phyloP scores from a whole-genome alignment of 1,140 invertebrate genomes.

The Diprion similis region DNA sequence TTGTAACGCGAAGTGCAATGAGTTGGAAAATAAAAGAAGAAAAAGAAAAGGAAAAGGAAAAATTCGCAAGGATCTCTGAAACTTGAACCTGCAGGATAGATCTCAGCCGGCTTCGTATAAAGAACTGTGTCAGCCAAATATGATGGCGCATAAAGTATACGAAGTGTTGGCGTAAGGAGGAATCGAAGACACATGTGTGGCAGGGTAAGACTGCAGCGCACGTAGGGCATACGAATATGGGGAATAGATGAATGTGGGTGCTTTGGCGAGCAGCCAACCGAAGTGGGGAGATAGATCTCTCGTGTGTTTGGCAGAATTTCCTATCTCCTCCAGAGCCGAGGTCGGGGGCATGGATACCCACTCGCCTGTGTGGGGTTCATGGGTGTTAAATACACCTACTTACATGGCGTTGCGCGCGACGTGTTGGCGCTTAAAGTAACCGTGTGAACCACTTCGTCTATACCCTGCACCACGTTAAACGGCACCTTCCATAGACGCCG shows the following conservation, averaged over 20 bases:
- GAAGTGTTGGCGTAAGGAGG: conserved; percentile 28
- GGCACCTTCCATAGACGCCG: too few species aligned
- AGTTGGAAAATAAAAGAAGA: background rate
- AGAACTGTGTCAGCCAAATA: conserved; percentile 16
- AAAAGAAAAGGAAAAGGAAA: background rate
- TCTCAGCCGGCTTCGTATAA: background rate
- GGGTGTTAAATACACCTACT: too few species aligned
- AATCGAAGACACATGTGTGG: conserved; percentile 13
- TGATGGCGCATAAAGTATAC: conserved; percentile 23
- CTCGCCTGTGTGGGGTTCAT: too few species aligned
- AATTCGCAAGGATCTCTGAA: background rate
- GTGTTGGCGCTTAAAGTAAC: too few species aligned
- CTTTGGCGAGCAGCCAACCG: conserved; percentile 41
- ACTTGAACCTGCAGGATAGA: background rate
- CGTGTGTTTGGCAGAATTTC: conserved; percentile 46
- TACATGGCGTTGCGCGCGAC: too few species aligned
- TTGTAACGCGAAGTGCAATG: too few species aligned
- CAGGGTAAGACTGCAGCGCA: background rate
- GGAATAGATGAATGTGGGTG: conserved; percentile 26
- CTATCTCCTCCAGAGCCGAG: background rate
- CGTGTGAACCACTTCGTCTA: too few species aligned
- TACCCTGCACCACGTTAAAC: too few species aligned
- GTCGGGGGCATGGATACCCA: too few species aligned
- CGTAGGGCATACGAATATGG: background rate
- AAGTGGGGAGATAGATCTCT: conserved; percentile 33